phyloP scores from a whole-genome alignment of 92 coral and sea anemone genomes.

The Parazoanthus darwini region DNA sequence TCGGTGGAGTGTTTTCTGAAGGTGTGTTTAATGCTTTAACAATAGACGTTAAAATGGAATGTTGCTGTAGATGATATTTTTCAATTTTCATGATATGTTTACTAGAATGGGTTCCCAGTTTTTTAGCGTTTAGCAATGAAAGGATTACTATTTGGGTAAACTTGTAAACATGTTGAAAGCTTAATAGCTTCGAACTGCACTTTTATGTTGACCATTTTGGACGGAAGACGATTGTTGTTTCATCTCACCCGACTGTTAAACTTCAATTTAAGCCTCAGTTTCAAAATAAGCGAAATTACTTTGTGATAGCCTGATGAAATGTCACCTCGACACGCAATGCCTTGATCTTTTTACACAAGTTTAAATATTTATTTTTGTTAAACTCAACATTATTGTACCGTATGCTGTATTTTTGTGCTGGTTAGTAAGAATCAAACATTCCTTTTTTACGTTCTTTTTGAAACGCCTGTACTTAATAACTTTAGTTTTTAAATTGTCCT shows the following conservation, averaged over 20 bases:
- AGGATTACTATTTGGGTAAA: background rate
- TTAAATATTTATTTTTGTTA: background rate
- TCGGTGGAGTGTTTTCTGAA: slow-evolving; percentile 30
- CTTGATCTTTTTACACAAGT: background rate
- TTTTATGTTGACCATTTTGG: too few species aligned
- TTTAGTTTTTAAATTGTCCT: background rate
- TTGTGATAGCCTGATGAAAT: background rate
- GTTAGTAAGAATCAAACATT: background rate
- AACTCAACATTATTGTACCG: too few species aligned
- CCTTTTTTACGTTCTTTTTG: too few species aligned
- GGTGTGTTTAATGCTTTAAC: slow-evolving; percentile 14
- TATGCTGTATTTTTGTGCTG: background rate
- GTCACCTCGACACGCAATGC: background rate
- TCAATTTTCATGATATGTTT: too few species aligned
- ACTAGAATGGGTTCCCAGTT: background rate
- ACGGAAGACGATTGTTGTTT: background rate
- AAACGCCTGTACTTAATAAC: background rate
- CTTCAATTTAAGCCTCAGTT: too few species aligned
- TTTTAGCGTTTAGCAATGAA: too few species aligned
- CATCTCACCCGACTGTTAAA: background rate
- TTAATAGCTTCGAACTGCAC: too few species aligned
- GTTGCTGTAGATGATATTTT: background rate
- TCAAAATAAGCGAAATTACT: background rate
- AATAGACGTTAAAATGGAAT: too few species aligned
- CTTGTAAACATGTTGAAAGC: too few species aligned